Evolutionary conservation across 2,888 invertebrate species (phyloP).

Genomic region (Scotopteryx bipunctaria): DNA sequence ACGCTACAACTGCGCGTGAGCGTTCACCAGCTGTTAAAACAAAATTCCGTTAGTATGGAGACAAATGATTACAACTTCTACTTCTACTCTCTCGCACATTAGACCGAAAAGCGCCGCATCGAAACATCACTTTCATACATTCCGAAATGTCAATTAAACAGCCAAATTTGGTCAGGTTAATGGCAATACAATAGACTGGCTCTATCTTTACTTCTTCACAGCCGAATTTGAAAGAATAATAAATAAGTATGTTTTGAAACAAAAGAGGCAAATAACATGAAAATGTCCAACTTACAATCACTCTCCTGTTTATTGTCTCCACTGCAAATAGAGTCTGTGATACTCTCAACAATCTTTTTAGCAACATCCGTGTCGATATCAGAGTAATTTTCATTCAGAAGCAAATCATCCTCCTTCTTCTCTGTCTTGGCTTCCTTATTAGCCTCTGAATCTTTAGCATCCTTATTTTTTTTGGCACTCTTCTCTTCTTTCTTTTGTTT

Average conservation of each 20-base stretch:
- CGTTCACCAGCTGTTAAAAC: slow-evolving; percentile 86
- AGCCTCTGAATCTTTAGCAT: slow-evolving; percentile 28
- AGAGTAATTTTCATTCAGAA: slow-evolving; percentile 74
- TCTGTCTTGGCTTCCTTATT: slow-evolving; percentile 52
- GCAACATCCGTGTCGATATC: slow-evolving; percentile 91
- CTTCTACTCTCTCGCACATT: no score
- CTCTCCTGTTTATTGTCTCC: slow-evolving; percentile 88
- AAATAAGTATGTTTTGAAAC: background rate
- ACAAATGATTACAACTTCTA: background rate
- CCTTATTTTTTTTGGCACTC: slow-evolving; percentile 58
- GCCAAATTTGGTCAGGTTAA: no score
- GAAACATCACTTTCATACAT: no score
- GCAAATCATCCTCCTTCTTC: slow-evolving; percentile 63
- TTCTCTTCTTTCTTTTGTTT: slow-evolving; percentile 47
- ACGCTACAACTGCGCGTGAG: slow-evolving; percentile 93
- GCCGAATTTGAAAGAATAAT: no score
- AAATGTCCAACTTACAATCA: slow-evolving; percentile 71
- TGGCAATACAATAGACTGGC: no score
- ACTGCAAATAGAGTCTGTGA: slow-evolving; percentile 89
- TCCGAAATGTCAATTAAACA: no score
- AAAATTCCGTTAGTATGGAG: background rate
- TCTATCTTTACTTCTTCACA: no score
- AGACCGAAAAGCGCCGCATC: no score
- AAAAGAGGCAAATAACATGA: background rate
- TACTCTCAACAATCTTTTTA: slow-evolving; percentile 95